These are phyloP conservation scores for Diadumene lineata DNA, from an alignment of 92 coral and sea anemone species.

Conservation along the genomic window DNA sequence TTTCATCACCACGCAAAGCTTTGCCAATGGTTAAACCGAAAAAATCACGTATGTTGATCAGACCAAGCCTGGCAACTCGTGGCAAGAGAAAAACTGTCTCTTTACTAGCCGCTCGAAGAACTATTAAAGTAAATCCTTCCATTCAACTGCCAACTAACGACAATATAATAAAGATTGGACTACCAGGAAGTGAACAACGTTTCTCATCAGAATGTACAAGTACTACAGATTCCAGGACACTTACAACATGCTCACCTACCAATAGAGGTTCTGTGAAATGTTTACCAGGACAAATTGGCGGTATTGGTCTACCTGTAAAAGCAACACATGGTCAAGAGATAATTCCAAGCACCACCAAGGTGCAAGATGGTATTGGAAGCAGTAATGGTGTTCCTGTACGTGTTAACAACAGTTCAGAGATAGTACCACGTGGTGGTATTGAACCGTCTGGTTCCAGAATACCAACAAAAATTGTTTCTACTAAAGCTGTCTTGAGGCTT, in stretches of 20 bases:
- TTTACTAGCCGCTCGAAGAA: conserved; percentile 15
- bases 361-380: neutral
- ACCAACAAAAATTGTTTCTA: conserved; percentile 8
- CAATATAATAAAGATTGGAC: neutral
- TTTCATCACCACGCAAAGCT: neutral
- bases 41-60: conserved; percentile 3
- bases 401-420: neutral
- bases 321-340: neutral
- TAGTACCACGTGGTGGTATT: conserved; percentile 1
- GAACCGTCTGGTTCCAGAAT: neutral
- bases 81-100: conserved; percentile 17
- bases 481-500: conserved; percentile 25
- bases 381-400: neutral
- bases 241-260: neutral
- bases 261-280: too few relatives aligned
- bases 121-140: conserved; percentile 20
- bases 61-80: neutral
- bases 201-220: neutral
- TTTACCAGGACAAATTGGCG: too few relatives aligned
- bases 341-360: neutral
- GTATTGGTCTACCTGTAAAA: neutral
- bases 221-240: neutral
- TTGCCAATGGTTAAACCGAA: neutral
- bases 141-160: neutral
- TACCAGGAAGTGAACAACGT: neutral